Base-by-base conservation (phyloP, 37 sponge, comb jelly and placozoan genomes). In the Aplysina aerophoba region DNA sequence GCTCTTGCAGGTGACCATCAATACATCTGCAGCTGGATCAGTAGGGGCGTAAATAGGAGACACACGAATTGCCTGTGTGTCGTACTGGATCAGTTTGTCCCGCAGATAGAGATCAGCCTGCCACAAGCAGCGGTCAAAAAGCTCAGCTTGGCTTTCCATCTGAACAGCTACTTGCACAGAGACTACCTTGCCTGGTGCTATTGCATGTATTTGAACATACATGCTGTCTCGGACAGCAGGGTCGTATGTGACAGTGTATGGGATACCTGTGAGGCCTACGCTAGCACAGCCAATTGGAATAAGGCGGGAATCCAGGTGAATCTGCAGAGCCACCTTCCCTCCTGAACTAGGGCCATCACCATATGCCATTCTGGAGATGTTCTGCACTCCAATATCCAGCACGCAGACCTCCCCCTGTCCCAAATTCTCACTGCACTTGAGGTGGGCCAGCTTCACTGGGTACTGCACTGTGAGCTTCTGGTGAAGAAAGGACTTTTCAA, bases 71-170 rank as follows among this genome's bases (percentile, higher is more conserved):
- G 77, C 86, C 33, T 90, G 73, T 50, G 65, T 83, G 65, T 91
- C 86, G 83, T 94, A 94, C 63, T 94, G 91, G 20, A 94, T 94
- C 53, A 94, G 81, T 87, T 94, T 94, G 57, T 87, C 92, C 19
- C 94, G 66, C 21, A 94, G 89, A 33, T 85, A 88, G 64, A 94
- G 84, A 41, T 88, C 89, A 11, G 92, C 92, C 34, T 94, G 92
- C 87, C 92, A 91, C 22, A 62, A 28, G 41, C 94, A 94, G 19
- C 85, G 87, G 25, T 94, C 94, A 79, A 91, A 91, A 15, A 94
- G 85, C 59, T 94, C 92, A 6, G 94, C 94, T 62, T 84, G 55
- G 59, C 87, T 91, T n/a, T 91, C 92, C 87, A 94, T 90, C 61
- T 91, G 87, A 31, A 94, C 34, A 20, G 80, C 74, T 28, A 94